Percentiles rank a stretch among this genome's conserved stretches.
These are phyloP conservation scores for Thelohanellus kitauei DNA, from an alignment of 30 jellyfish, hydroid and myxozoan genomes.

Conservation along the genomic window DNA sequence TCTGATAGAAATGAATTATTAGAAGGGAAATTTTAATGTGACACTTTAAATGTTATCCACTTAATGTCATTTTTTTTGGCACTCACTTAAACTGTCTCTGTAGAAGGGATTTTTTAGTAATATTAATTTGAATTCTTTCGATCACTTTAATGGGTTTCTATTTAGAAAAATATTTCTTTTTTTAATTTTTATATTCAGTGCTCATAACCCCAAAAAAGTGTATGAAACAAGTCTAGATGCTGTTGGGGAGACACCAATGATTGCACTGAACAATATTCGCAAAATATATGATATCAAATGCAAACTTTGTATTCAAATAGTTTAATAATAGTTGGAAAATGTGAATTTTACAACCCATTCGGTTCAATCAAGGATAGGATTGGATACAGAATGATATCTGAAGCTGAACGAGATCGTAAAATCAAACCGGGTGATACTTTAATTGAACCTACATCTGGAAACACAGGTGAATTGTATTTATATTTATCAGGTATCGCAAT, in stretches of 20 bases:
- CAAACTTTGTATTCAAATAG: slow-evolving; percentile 64
- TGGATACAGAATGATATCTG: slow-evolving; percentile 76
- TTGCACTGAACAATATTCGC: slow-evolving; percentile 24
- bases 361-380: slow-evolving; percentile 90
- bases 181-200: no score
- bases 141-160: no score
- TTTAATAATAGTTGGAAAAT: slow-evolving; percentile 48
- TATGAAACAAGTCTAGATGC: no score
- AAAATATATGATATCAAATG: slow-evolving; percentile 50
- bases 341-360: slow-evolving; percentile 88
- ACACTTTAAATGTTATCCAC: no score
- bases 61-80: no score
- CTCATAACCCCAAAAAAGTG: no score
- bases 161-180: no score
- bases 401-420: slow-evolving; percentile 42
- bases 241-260: slow-evolving; percentile 84
- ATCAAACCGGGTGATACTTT: slow-evolving; percentile 31
- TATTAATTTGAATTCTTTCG: no score
- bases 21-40: no score
- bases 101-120: no score
- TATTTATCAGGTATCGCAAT: slow-evolving; percentile 46
- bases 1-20: no score
- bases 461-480: slow-evolving; percentile 38
- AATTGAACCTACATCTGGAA: slow-evolving; percentile 96
- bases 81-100: no score